Percentiles rank a stretch among this genome's conserved stretches.
Evolutionary conservation across 2,888 invertebrate species (phyloP).

Genomic region (Drosophila imparisetae): DNA sequence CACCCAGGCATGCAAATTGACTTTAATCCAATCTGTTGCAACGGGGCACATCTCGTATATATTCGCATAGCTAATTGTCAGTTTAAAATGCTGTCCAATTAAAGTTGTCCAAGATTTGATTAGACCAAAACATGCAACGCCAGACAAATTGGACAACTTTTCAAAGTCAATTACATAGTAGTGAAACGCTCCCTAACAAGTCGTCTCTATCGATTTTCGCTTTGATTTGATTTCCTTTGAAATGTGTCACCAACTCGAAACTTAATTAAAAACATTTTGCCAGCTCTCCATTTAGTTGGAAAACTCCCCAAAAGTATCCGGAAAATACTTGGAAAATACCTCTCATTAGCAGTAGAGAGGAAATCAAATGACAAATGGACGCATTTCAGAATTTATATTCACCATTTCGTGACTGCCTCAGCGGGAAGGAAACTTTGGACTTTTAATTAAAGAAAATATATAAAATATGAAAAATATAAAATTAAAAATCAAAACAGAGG

Average conservation of each 20-base stretch:
- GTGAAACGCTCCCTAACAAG: slow-evolving; percentile 15
- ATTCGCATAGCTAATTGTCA: slow-evolving; percentile 54
- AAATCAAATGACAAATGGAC: slow-evolving; percentile 1
- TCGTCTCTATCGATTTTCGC: slow-evolving; percentile 18
- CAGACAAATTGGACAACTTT: slow-evolving; percentile 64
- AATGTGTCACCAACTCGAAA: slow-evolving; percentile 21
- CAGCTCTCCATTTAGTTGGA: slow-evolving; percentile 1
- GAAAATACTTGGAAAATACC: background rate
- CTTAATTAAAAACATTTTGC: slow-evolving; percentile 34
- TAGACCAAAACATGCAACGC: slow-evolving; percentile 37
- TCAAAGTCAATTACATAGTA: slow-evolving; percentile 46
- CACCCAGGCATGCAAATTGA: slow-evolving; percentile 30
- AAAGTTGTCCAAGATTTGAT: slow-evolving; percentile 58
- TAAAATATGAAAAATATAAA: background rate
- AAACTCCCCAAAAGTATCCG: background rate
- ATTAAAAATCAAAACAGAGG: slow-evolving; percentile 7
- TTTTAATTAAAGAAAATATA: slow-evolving; percentile 31
- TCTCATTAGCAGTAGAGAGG: slow-evolving; percentile 11
- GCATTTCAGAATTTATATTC: background rate
- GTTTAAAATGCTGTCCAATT: slow-evolving; percentile 44
- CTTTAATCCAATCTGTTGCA: slow-evolving; percentile 61
- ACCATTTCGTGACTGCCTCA: background rate
- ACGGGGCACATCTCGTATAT: slow-evolving; percentile 31
- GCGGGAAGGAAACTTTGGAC: slow-evolving; percentile 1
- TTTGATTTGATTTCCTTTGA: slow-evolving; percentile 36